Evolutionary conservation across 2,797 vertebrate genomes (phyloP).

Genomic region (Acrossocheilus wenchowensis): DNA sequence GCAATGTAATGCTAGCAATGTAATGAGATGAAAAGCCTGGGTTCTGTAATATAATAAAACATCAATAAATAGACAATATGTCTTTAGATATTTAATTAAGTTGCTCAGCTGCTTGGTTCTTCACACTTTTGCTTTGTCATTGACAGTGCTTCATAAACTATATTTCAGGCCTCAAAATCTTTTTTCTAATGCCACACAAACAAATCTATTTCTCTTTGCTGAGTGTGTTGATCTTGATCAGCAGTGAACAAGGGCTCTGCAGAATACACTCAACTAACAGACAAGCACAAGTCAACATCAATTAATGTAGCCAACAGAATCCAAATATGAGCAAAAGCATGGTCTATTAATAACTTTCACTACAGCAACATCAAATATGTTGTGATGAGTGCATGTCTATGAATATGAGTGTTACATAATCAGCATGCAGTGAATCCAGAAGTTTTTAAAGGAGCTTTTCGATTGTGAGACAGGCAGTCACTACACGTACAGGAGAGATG

Average conservation of each 20-base stretch:
- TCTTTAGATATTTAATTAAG: not conserved
- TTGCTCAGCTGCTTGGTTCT: not conserved
- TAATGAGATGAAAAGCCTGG: not conserved
- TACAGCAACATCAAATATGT: not conserved
- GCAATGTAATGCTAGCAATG: not conserved
- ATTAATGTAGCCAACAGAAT: not conserved
- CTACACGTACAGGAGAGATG: not conserved
- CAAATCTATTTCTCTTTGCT: slow-evolving; percentile 6
- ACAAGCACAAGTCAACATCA: not conserved
- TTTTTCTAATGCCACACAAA: not conserved
- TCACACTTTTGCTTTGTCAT: not conserved
- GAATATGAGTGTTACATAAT: not conserved
- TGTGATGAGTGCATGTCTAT: not conserved
- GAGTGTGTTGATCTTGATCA: not conserved
- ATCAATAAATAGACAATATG: not conserved
- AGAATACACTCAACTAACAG: not conserved
- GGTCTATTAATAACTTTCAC: not conserved
- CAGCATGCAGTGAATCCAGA: slow-evolving; percentile 10
- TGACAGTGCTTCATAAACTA: not conserved
- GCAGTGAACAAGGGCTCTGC: not conserved
- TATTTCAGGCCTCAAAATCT: not conserved
- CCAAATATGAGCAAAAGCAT: not conserved
- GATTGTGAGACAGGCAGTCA: not conserved
- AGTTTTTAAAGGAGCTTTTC: slow-evolving; percentile 4
- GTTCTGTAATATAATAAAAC: not conserved